Evolutionary conservation across 1,140 invertebrate species (phyloP).

Genomic region (Sipha flava): DNA sequence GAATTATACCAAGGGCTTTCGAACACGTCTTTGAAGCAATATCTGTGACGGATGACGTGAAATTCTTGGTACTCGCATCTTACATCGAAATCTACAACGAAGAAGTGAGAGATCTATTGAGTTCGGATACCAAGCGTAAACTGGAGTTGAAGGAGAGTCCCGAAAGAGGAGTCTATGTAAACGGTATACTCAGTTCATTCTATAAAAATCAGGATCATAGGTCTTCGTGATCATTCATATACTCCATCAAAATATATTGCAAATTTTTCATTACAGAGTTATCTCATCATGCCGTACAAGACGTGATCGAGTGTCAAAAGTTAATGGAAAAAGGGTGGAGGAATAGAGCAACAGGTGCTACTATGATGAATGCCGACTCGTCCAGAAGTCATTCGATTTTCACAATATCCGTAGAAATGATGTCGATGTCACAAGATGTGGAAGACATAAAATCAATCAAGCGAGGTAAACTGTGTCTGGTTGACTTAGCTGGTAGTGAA

Average conservation of each 20-base stretch:
- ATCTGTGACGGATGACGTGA: conserved; percentile 65
- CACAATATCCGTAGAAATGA: conserved; percentile 76
- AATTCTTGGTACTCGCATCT: conserved; percentile 81
- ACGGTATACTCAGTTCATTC: conserved; percentile 46
- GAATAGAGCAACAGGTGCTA: conserved; percentile 65
- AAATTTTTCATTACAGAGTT: conserved; percentile 53
- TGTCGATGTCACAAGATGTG: conserved; percentile 44
- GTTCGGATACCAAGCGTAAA: conserved; percentile 55
- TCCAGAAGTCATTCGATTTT: conserved; percentile 87
- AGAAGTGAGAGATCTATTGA: conserved; percentile 69
- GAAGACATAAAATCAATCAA: conserved; percentile 54
- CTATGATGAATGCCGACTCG: conserved; percentile 79
- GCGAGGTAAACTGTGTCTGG: conserved; percentile 79
- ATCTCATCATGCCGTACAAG: conserved; percentile 65
- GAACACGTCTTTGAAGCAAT: conserved; percentile 91
- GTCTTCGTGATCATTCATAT: too few species aligned
- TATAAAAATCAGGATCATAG: not conserved
- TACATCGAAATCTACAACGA: conserved; percentile 94
- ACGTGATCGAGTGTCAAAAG: conserved; percentile 61
- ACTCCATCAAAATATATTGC: too few species aligned
- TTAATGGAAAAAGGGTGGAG: conserved; percentile 68
- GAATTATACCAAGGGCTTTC: conserved; percentile 77
- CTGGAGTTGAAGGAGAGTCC: conserved; percentile 72
- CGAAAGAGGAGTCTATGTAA: conserved; percentile 72
- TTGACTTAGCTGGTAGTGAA: conserved; percentile 84